Base-by-base conservation (phyloP, 2,888 invertebrate species). In the Nomada fucata region DNA sequence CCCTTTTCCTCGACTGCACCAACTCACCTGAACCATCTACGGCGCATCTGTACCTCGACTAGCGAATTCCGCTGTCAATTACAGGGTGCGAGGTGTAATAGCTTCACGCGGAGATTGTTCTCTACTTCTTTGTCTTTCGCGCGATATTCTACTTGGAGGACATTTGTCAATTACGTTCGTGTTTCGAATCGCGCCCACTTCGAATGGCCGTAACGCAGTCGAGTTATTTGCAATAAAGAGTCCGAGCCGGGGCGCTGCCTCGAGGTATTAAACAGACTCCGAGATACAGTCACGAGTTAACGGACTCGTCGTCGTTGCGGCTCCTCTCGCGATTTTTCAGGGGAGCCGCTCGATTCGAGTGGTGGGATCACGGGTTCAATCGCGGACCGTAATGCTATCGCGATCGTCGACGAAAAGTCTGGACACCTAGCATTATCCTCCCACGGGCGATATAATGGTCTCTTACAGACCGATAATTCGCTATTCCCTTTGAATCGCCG, bases 1-100 rank as follows among this genome's bases (percentile, higher is more conserved):
- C 57, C 72, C 85, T 71, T 80, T 69, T 79, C 55, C 78, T 57
- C 61, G 73, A 50, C 69, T 59, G 26, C 72, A 20, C 53, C 7
- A 10, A 10, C 53, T 53, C 53, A 20, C 53, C 53, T 53, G 53
- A 53, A 20, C 61, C 61, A 61, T 70, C 61, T 53, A 59, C 50
- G 64, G 26, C 26, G 57, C 10, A 15, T 26, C 57, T 57, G 5
- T 57, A 36, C 75, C 72, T 73, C 65, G 73, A 67, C 64, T 79
- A 47, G 36, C 57, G 55, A 71, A 61, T 65, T 70, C 65, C 26
- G 20, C 47, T 71, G 69, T 57, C 64, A 57, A 57, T 57, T 57
- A 57, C 26, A 15, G 26, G 7, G 15, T 23, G 26, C 23, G 57
- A 57, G 5, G 36, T 36, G 7, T 29, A 29, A 29, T 29, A 29